phyloP scores from a whole-genome alignment of 1,140 invertebrate species.

The Oryzaephilus surinamensis region DNA sequence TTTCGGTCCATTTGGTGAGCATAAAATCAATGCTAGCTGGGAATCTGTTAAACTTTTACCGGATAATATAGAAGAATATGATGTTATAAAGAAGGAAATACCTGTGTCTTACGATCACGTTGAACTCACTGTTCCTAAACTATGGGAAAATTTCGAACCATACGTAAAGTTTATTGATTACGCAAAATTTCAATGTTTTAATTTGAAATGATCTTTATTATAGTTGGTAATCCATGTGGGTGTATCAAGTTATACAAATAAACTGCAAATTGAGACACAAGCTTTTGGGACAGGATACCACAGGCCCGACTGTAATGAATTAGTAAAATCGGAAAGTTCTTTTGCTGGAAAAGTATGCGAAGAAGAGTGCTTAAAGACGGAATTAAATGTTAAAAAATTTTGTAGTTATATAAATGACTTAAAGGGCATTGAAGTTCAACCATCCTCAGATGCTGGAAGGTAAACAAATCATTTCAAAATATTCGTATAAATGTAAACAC shows the following conservation, averaged over 20 bases:
- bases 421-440: constrained; percentile 24
- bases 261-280: constrained; percentile 46
- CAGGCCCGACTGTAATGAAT: constrained; percentile 38
- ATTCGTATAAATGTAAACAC: neutral
- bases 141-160: constrained; percentile 55
- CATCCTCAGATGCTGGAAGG: constrained; percentile 39
- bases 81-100: constrained; percentile 49
- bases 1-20: constrained; percentile 61
- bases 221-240: constrained; percentile 57
- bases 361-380: constrained; percentile 35
- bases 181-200: constrained; percentile 2
- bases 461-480: constrained; percentile 2
- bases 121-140: constrained; percentile 43
- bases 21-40: constrained; percentile 68
- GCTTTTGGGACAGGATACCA: constrained; percentile 48
- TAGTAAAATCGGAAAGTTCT: too few relatives aligned
- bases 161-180: constrained; percentile 34
- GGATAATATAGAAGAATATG: constrained; percentile 40
- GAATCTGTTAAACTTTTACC: constrained; percentile 55
- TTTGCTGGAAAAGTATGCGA: too few relatives aligned
- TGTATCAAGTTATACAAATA: constrained; percentile 42
- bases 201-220: constrained; percentile 20
- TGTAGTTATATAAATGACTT: constrained; percentile 36
- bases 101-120: constrained; percentile 57
- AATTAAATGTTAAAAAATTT: constrained; percentile 35